Conservation (phyloP, 2,113 vertebrate genomes). For the Pongo abelii region DNA sequence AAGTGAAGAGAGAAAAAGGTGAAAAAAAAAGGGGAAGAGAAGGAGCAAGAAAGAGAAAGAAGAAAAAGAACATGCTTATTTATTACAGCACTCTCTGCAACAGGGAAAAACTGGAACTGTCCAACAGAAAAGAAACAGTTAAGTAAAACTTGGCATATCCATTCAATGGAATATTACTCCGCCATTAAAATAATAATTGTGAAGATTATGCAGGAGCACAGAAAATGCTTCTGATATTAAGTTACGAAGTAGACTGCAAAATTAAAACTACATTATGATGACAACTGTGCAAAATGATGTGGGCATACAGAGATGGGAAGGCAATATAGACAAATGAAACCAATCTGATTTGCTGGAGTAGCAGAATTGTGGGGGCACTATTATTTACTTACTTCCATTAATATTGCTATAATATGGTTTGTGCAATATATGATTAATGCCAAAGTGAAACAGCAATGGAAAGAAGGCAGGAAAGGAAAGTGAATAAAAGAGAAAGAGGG, state of each 20-base stretch:
- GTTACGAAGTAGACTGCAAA: slow-evolving; percentile 45
- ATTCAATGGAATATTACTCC: slow-evolving; percentile 10
- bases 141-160: background rate
- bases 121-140: slow-evolving; percentile 36
- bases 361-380: background rate
- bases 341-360: background rate
- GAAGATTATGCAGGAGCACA: slow-evolving; percentile 11
- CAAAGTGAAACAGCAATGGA: background rate
- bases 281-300: background rate
- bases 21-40: background rate
- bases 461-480: background rate
- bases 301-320: background rate
- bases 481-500: background rate
- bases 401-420: background rate
- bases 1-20: background rate
- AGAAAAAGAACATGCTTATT: background rate
- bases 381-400: background rate
- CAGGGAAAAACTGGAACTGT: no score
- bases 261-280: slow-evolving; percentile 41
- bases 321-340: background rate
- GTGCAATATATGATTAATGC: background rate
- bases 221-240: slow-evolving; percentile 50
- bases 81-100: background rate
- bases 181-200: slow-evolving; percentile 40
- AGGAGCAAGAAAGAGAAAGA: background rate